These are phyloP conservation scores for Drosophila subpulchrella DNA, from an alignment of 1,140 invertebrate genomes.

Conservation along the genomic window DNA sequence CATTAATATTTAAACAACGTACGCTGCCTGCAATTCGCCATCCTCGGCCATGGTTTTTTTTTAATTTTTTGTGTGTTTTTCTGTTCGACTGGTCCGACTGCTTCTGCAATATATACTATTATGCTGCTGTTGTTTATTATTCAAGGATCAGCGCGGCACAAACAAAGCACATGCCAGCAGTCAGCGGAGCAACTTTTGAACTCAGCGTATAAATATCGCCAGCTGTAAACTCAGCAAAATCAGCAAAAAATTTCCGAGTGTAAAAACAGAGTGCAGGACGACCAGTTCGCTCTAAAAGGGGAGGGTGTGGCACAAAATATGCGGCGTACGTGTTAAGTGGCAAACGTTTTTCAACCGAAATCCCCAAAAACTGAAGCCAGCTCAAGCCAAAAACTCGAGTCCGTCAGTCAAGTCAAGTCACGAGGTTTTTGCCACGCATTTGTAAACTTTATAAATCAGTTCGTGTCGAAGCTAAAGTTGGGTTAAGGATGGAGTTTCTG, in stretches of 20 bases:
- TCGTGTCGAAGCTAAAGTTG: slow-evolving; percentile 75
- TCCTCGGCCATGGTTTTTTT: slow-evolving; percentile 41
- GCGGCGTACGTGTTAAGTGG: slow-evolving; percentile 82
- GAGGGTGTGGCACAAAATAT: slow-evolving; percentile 73
- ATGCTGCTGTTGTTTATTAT: slow-evolving; percentile 75
- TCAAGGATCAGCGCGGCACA: slow-evolving; percentile 75
- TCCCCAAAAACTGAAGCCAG: slow-evolving; percentile 50
- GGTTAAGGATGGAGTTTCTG: slow-evolving; percentile 12
- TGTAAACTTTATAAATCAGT: slow-evolving; percentile 83
- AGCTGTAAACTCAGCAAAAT: slow-evolving; percentile 66
- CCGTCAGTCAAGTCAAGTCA: slow-evolving; percentile 66
- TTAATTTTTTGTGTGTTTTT: slow-evolving; percentile 59
- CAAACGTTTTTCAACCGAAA: slow-evolving; percentile 78
- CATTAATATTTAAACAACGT: slow-evolving; percentile 81
- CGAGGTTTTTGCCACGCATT: slow-evolving; percentile 79
- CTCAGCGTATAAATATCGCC: slow-evolving; percentile 72
- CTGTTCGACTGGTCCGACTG: slow-evolving; percentile 28
- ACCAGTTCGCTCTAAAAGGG: not conserved
- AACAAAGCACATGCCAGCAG: slow-evolving; percentile 77
- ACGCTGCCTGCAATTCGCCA: slow-evolving; percentile 37
- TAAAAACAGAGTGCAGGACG: slow-evolving; percentile 54
- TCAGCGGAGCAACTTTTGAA: slow-evolving; percentile 51
- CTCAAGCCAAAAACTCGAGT: slow-evolving; percentile 26
- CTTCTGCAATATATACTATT: slow-evolving; percentile 13
- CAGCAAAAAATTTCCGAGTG: slow-evolving; percentile 69